A percentile compares a stretch with the other conserved stretches of the same genome.
These are phyloP conservation scores for Toxonevra muliebris DNA, from an alignment of 2,888 invertebrate species.

Conservation along the genomic window DNA sequence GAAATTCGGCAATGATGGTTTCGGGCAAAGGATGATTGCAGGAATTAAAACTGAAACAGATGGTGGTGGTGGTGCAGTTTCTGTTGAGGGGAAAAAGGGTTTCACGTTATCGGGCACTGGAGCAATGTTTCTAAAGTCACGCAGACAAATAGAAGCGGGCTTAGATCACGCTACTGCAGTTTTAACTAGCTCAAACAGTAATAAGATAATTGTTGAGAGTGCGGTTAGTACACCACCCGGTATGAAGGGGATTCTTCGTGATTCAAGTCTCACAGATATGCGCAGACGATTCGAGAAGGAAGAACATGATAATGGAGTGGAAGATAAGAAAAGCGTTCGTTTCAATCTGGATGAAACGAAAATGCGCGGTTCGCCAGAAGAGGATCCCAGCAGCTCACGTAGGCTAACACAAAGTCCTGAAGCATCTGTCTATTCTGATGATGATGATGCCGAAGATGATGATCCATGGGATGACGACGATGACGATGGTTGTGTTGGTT, in stretches of 20 bases:
- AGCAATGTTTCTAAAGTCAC: slow-evolving; percentile 72
- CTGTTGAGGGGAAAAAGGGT: slow-evolving; percentile 60
- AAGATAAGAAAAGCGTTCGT: slow-evolving; percentile 80
- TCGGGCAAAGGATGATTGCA: slow-evolving; percentile 34
- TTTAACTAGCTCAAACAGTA: slow-evolving; percentile 33
- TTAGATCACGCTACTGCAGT: slow-evolving; percentile 39
- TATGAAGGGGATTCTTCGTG: slow-evolving; percentile 73
- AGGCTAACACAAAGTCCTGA: slow-evolving; percentile 56
- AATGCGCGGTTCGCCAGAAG: slow-evolving; percentile 51
- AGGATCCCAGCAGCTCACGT: slow-evolving; percentile 51
- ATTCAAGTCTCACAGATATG: slow-evolving; percentile 67
- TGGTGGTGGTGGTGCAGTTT: slow-evolving; percentile 39
- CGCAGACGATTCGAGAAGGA: slow-evolving; percentile 53
- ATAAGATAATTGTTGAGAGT: slow-evolving; percentile 39
- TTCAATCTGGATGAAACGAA: slow-evolving; percentile 67
- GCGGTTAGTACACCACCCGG: slow-evolving; percentile 44
- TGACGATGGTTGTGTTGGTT: slow-evolving; percentile 42
- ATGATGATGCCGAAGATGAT: slow-evolving; percentile 52
- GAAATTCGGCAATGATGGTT: slow-evolving; percentile 46
- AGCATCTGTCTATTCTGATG: slow-evolving; percentile 54
- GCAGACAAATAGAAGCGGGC: slow-evolving; percentile 51
- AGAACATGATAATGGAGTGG: slow-evolving; percentile 54
- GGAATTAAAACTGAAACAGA: slow-evolving; percentile 31
- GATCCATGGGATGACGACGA: slow-evolving; percentile 50
- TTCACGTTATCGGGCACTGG: slow-evolving; percentile 69